Evolutionary conservation across 1,140 invertebrate genomes (phyloP).

Genomic region (Drosophila orena): DNA sequence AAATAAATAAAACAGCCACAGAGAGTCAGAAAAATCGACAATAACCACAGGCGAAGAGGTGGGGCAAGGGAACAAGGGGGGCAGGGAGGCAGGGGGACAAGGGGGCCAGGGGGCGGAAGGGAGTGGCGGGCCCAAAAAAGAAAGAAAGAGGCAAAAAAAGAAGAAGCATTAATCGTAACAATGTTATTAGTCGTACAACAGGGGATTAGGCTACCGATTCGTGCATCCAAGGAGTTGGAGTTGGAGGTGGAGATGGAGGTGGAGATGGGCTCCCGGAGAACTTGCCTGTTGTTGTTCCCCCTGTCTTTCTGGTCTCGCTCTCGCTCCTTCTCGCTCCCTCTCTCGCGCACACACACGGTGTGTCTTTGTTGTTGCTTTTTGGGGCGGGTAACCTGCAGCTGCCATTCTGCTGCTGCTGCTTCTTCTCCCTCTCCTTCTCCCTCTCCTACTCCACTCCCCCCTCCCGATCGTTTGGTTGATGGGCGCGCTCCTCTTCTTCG

Average conservation of each 20-base stretch:
- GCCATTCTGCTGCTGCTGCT: conserved; percentile 40
- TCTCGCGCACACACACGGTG: not conserved
- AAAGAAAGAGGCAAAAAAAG: conserved; percentile 44
- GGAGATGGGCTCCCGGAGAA: conserved; percentile 34
- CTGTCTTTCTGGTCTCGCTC: not conserved
- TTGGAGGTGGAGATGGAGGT: conserved; percentile 21
- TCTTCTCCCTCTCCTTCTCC: not conserved
- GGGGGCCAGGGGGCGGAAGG: not conserved
- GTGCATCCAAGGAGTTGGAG: conserved; percentile 49
- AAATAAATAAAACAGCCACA: conserved; percentile 74
- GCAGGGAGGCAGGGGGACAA: not conserved
- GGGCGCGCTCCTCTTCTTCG: not conserved
- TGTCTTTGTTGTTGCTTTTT: conserved; percentile 24
- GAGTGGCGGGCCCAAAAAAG: conserved; percentile 18
- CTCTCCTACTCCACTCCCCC: not conserved
- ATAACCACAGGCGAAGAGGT: conserved; percentile 18
- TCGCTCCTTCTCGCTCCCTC: not conserved
- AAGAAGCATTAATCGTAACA: conserved; percentile 84
- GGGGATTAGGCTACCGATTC: conserved; percentile 84
- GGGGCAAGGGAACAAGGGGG: not conserved
- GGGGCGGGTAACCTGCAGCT: conserved; percentile 46
- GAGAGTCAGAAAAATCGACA: conserved; percentile 51
- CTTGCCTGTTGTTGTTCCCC: not conserved
- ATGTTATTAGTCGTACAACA: conserved; percentile 85
- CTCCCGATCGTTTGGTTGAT: not conserved